phyloP scores from a whole-genome alignment of 37 sponge, comb jelly and placozoan species.

The Theonella swinhoei region DNA sequence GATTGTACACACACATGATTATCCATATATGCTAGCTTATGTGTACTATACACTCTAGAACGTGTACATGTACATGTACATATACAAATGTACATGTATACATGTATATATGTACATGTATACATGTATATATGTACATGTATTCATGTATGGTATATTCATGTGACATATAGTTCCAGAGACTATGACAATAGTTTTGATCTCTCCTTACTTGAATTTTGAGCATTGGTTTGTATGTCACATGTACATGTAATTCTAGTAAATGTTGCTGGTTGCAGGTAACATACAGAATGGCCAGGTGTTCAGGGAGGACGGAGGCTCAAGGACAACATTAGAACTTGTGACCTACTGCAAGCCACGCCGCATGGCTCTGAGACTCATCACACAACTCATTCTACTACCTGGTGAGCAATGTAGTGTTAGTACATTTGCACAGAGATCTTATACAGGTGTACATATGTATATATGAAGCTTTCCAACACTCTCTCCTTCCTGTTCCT shows the following conservation, averaged over 20 bases:
- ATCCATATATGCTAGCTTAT: not conserved
- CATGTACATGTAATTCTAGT: too few species aligned
- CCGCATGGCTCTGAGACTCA: slow-evolving; percentile 73
- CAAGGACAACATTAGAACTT: slow-evolving; percentile 45
- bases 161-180: not conserved
- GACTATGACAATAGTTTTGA: not conserved
- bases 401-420: slow-evolving; percentile 37
- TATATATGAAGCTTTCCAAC: too few species aligned
- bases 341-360: slow-evolving; percentile 62
- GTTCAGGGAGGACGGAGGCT: slow-evolving; percentile 70
- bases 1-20: not conserved
- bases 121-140: too few species aligned
- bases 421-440: not conserved
- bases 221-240: not conserved
- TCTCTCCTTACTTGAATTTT: not conserved
- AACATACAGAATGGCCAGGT: slow-evolving; percentile 69
- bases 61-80: not conserved
- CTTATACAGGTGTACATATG: not conserved
- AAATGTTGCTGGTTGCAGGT: slow-evolving; percentile 36
- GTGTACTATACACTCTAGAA: not conserved
- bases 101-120: too few species aligned
- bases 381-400: slow-evolving; percentile 72
- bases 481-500: not conserved
- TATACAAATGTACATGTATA: not conserved
- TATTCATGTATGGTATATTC: not conserved